Conservation (phyloP, 2,113 vertebrate genomes). For the Hydrolagus affinis region DNA sequence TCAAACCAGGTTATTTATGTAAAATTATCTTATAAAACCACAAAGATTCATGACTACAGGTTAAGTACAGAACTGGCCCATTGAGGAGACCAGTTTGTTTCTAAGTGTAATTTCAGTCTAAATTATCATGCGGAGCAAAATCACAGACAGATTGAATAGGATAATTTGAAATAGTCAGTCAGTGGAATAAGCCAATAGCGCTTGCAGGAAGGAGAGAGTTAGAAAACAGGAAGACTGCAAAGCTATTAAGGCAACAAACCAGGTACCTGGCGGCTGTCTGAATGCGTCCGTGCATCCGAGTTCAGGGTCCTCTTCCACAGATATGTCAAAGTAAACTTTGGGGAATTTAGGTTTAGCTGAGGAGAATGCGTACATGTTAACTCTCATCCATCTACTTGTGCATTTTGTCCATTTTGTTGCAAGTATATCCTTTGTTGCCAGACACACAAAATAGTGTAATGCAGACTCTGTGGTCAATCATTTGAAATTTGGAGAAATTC, state of each 20-base stretch:
- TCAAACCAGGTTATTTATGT: neutral
- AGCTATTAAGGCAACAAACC: conserved; percentile 24
- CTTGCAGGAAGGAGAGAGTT: conserved; percentile 3
- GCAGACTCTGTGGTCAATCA: neutral
- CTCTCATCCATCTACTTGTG: neutral
- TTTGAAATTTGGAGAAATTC: neutral
- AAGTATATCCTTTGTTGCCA: no score
- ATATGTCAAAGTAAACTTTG: conserved; percentile 51
- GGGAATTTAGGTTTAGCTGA: conserved; percentile 50
- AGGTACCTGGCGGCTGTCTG: conserved; percentile 50
- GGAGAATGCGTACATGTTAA: conserved; percentile 51
- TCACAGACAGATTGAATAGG: neutral
- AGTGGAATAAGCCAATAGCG: neutral
- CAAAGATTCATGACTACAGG: neutral
- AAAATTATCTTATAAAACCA: neutral
- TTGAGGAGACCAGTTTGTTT: neutral
- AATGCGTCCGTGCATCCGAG: conserved; percentile 46
- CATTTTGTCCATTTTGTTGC: neutral
- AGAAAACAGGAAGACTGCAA: conserved; percentile 12
- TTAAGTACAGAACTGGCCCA: neutral
- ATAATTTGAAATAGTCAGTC: neutral
- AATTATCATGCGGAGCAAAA: neutral
- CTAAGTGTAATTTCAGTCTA: neutral
- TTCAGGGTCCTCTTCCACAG: conserved; percentile 52
- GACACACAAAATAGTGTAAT: no score